These are phyloP conservation scores for Andrena fulva DNA, from an alignment of 2,888 invertebrate species.

Conservation along the genomic window DNA sequence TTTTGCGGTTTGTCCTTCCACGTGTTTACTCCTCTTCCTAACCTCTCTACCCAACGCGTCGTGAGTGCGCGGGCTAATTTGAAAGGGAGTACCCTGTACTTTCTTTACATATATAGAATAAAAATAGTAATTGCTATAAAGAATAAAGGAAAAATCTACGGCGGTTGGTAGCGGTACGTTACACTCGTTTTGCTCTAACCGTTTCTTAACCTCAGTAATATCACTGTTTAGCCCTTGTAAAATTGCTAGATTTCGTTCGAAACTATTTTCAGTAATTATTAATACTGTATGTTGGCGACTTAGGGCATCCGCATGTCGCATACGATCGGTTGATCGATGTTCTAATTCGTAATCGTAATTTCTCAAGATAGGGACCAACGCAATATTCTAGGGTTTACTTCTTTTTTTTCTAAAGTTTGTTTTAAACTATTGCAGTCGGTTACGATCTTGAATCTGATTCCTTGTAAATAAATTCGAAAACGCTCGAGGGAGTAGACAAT, in stretches of 20 bases:
- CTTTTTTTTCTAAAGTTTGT: constrained; percentile 12
- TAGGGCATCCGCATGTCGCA: no score
- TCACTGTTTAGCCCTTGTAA: neutral
- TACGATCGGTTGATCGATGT: no score
- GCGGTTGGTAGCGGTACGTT: no score
- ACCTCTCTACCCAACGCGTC: no score
- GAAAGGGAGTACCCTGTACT: no score
- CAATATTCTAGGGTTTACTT: constrained; percentile 44
- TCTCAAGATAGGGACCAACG: constrained; percentile 4
- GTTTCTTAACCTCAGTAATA: neutral
- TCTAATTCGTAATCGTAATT: constrained; percentile 6
- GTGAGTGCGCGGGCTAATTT: no score
- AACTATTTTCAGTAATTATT: neutral
- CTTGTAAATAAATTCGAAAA: constrained; percentile 17
- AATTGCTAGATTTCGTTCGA: constrained; percentile 12
- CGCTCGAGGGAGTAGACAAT: constrained; percentile 5
- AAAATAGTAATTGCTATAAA: no score
- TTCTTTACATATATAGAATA: no score
- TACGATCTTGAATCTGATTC: neutral
- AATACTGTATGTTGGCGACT: constrained; percentile 5
- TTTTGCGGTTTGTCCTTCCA: no score
- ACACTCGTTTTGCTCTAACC: neutral
- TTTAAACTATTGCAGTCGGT: neutral
- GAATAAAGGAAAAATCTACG: no score
- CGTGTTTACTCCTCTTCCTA: no score